Percentiles rank a stretch among this genome's conserved stretches.
Evolutionary conservation across 2,113 vertebrate species (phyloP).

Genomic region (Reinhardtius hippoglossoides): DNA sequence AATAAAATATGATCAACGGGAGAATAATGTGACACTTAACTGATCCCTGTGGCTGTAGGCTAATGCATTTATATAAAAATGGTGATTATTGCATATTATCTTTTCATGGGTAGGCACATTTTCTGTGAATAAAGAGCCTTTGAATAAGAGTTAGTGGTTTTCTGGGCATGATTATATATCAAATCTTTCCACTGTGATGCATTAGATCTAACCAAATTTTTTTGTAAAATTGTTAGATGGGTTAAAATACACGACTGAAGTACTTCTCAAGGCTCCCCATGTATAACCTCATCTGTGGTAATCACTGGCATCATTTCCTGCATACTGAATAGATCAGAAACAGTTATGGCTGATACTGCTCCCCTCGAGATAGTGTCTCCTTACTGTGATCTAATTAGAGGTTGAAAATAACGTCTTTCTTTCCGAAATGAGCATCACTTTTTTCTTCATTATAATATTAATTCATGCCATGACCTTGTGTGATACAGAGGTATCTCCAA

Average conservation of each 20-base stretch:
- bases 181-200: background rate
- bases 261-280: background rate
- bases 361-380: constrained; percentile 44
- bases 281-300: constrained; percentile 15
- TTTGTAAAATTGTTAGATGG: constrained; percentile 11
- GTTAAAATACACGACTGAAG: background rate
- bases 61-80: constrained; percentile 24
- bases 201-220: background rate
- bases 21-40: constrained; percentile 21
- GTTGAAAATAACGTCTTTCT: constrained; percentile 51
- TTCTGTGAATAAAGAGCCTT: constrained; percentile 1
- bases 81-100: constrained; percentile 20
- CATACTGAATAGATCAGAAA: constrained; percentile 54
- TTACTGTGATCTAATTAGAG: constrained; percentile 70
- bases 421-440: constrained; percentile 41
- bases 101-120: background rate
- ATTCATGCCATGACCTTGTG: constrained; percentile 34
- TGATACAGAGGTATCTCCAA: constrained; percentile 28
- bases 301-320: constrained; percentile 55
- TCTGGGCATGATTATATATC: background rate
- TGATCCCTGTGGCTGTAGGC: constrained; percentile 14
- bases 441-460: constrained; percentile 17
- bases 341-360: constrained; percentile 37
- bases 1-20: constrained; percentile 36
- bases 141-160: background rate